Percentiles rank a stretch among this genome's conserved stretches.
Conservation (phyloP, 1,140 invertebrate species). For the Whitmania pigra region DNA sequence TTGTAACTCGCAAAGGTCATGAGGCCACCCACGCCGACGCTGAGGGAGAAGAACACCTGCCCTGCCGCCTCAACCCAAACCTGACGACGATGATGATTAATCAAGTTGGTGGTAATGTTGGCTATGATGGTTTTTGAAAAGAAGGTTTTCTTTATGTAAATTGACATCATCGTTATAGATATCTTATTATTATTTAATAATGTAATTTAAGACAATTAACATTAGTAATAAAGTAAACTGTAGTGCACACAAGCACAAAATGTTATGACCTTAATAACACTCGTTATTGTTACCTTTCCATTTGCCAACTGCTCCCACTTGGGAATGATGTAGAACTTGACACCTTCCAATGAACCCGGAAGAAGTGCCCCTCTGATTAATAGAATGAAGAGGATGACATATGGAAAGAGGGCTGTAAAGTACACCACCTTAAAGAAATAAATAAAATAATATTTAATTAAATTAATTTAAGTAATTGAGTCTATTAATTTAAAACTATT, state of each 20-base stretch:
- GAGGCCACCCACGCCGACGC: slow-evolving; percentile 78
- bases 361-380: slow-evolving; percentile 73
- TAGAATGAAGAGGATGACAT: slow-evolving; percentile 78
- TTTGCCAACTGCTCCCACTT: slow-evolving; percentile 69
- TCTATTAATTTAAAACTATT: no score
- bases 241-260: no score
- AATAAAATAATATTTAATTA: no score
- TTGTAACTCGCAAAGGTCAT: slow-evolving; percentile 91
- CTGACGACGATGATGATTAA: slow-evolving; percentile 35
- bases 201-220: no score
- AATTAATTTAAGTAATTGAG: no score
- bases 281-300: background rate
- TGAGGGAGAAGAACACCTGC: slow-evolving; percentile 83
- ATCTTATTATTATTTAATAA: background rate
- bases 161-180: background rate
- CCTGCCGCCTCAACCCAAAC: slow-evolving; percentile 81
- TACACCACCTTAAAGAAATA: slow-evolving; percentile 65
- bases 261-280: no score
- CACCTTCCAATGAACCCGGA: slow-evolving; percentile 60
- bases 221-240: no score
- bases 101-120: no score
- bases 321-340: slow-evolving; percentile 82
- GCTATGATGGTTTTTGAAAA: no score
- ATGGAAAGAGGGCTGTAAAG: slow-evolving; percentile 85
- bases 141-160: no score